Evolutionary conservation across 35 echinoderm and acorn worm genomes (phyloP), one percentile per base, ranked within the genome.

Genomic region (Heliocidaris erythrogramma): DNA sequence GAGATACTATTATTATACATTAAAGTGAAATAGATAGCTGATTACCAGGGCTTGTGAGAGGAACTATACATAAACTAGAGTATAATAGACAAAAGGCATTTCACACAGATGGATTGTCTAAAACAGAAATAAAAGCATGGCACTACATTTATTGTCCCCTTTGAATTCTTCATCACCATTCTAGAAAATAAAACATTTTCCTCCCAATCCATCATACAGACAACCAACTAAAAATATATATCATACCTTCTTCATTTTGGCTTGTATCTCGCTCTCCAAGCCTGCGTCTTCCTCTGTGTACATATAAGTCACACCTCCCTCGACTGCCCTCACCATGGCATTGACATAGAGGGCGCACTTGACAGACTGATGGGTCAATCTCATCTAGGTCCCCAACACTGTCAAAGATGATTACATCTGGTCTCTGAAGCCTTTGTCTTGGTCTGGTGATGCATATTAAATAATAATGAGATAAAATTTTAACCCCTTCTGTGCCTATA

Each of bases 321-420:
- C 49, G 91, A 27, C 49, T 48, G 50, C 47, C 91, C 0, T 92
- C 48, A 48, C 17, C 31, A 59, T 92, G 91, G 49, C 91, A 92
- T 30, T 13, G 49, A 59, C 91, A 92, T 92, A 92, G 91, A 92
- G 91, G 91, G 91, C 48, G 91, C 91, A 92, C 91, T 92, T 59
- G 47, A 92, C 91, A 92, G 5, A 92, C 47, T 0, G 90, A 92
- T 56, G 90, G 90, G 27, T 92, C 90, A 29, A 92, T 56, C 47
- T 92, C 90, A 92, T 92, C 90, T 9, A 92, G 49, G 47, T 92
- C 90, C 24, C 90, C 90, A 5, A 92, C 47, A 48, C 48, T 92
- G 49, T 92, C 91, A 59, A 92, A 92, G 29, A 92, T 92, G 91
- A 92, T 92, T 5, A 92, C 91, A 56, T 92, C 91, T 0, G 91